Evolutionary conservation across 2,113 vertebrate species (phyloP), one percentile per base, ranked within the genome.

Genomic region (Cheirogaleus medius): DNA sequence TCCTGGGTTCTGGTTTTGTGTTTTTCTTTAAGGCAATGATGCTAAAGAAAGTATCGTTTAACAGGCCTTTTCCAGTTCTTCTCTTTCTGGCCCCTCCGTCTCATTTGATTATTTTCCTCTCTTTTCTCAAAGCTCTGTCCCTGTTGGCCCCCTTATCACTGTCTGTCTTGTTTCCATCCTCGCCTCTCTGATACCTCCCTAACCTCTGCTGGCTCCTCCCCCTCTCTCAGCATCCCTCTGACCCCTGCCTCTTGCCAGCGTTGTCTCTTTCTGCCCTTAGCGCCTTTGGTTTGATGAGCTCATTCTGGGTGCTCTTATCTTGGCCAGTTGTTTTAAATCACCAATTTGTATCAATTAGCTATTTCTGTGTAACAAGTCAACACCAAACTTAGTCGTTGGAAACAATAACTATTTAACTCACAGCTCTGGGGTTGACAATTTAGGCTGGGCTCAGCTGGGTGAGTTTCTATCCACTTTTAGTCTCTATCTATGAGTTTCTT

Each of bases 121-220:
- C 32, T 3, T 54, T 87, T 32, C 52, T 34, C 3, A 42, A n/a
- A 52, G 14, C 2, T 17, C 21, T 6, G 4, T 29, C 52, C 27
- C n/a, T 42, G 1, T 39, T 44, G 15, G 7, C 32, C 23, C 39
- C 4, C 52, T 49, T 4, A 6, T 6, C 39, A 68, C 9, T 17
- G 11, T 71, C 14, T 27, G 20, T 71, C 14, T 44, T 29, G 4
- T 20, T 60, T 63, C 3, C 27, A 11, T 15, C 13, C 8, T 60
- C 27, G 23, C 32, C 1, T 77, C 17, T 47, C 68, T 9, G 69
- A 14, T 0, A 0, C 17, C 5, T 37, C 7, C 21, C 8, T 37
- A 27, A 37, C 17, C 32, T 34, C 21, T 37, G 3, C 3, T 25
- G 18, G 29, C 73, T 92, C 18, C 21, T 44, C 14, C 42, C 54